phyloP scores from a whole-genome alignment of 2,888 invertebrate species.

The Pristionchus maxplancki region DNA sequence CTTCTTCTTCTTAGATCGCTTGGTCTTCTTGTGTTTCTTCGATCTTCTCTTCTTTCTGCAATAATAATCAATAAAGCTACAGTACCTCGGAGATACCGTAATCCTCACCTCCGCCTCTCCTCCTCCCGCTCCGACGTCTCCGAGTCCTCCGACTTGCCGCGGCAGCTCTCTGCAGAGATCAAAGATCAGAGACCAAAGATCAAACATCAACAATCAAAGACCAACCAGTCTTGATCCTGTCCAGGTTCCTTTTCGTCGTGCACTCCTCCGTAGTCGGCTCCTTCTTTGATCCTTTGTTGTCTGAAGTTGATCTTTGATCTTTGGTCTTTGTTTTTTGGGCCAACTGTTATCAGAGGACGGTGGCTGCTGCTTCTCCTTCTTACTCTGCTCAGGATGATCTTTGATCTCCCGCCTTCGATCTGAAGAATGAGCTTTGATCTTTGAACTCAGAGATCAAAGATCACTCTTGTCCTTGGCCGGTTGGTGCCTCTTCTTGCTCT shows the following conservation, averaged over 20 bases:
- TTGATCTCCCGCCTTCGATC: not conserved
- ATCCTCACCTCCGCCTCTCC: not conserved
- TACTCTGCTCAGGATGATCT: constrained; percentile 51
- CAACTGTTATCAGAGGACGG: not conserved
- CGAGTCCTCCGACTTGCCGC: not conserved
- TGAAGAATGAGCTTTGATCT: not conserved
- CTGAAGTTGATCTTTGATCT: not conserved
- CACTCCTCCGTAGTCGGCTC: not conserved
- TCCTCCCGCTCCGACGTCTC: not conserved
- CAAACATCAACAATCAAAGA: not conserved
- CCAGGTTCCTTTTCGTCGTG: constrained; percentile 14
- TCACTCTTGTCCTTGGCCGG: not conserved
- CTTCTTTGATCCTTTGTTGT: not conserved
- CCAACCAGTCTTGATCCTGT: not conserved
- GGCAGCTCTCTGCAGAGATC: too few species aligned
- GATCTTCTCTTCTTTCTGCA: not conserved
- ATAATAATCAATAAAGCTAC: not conserved
- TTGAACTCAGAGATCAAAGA: not conserved
- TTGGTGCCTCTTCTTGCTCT: not conserved
- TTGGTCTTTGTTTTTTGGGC: not conserved
- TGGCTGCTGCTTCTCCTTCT: too few species aligned
- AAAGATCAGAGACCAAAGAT: not conserved
- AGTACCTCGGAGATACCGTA: too few species aligned
- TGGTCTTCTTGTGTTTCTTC: not conserved
- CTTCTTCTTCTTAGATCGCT: not conserved